phyloP scores from a whole-genome alignment of 2,113 vertebrate species.

The Argyrosomus japonicus region DNA sequence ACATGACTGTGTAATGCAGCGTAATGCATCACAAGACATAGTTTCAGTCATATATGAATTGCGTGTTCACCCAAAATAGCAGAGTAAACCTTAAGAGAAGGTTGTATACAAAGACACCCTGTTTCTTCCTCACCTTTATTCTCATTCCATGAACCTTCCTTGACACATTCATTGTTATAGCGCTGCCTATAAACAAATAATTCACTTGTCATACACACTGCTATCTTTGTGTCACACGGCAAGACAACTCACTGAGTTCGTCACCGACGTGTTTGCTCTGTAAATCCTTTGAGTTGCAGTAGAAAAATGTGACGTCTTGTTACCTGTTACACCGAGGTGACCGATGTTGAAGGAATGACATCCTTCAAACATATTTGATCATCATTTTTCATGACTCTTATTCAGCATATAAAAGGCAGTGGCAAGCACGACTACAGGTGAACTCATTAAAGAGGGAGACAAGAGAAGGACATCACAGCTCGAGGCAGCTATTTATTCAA shows the following conservation, averaged over 20 bases:
- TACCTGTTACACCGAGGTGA: not conserved
- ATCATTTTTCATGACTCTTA: conserved; percentile 18
- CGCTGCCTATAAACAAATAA: not conserved
- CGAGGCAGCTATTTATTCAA: not conserved
- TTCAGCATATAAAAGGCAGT: conserved; percentile 36
- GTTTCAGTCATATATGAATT: conserved; percentile 6
- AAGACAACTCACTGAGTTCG: not conserved
- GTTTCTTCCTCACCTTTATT: conserved; percentile 9
- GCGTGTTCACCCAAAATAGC: conserved; percentile 7
- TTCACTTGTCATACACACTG: conserved; percentile 17
- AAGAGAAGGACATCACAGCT: not conserved
- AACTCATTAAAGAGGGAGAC: not conserved
- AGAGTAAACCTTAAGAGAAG: conserved; percentile 4
- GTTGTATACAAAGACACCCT: conserved; percentile 14
- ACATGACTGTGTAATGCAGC: not conserved
- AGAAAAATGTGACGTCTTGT: not conserved
- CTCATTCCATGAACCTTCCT: not conserved
- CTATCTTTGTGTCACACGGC: conserved; percentile 28
- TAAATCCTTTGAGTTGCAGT: not conserved
- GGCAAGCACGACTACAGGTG: not conserved
- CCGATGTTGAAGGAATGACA: conserved; percentile 14
- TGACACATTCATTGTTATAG: not conserved
- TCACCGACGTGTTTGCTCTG: conserved; percentile 41
- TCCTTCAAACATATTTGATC: not conserved
- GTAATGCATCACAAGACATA: conserved; percentile 23